These are phyloP conservation scores for Drosophila putrida DNA, from an alignment of 2,888 invertebrate genomes.

Conservation along the genomic window DNA sequence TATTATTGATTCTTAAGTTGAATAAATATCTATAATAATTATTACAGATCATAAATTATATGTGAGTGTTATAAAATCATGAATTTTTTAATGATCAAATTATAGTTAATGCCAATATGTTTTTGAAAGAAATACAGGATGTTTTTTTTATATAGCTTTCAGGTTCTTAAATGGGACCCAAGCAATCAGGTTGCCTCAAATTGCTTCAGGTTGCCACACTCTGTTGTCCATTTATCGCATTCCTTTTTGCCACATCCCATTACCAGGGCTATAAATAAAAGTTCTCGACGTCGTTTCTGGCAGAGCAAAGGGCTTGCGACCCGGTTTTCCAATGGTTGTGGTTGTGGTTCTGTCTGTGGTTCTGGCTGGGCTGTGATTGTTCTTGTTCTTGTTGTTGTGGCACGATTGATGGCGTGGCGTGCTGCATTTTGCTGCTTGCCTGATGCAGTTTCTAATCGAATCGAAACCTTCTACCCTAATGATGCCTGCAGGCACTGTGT, in stretches of 20 bases:
- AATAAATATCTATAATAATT: too few relatives aligned
- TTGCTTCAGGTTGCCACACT: slow-evolving; percentile 2
- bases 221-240: slow-evolving; percentile 22
- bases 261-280: slow-evolving; percentile 50
- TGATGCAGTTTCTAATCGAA: slow-evolving; percentile 85
- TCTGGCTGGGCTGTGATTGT: slow-evolving; percentile 10
- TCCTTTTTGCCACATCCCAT: slow-evolving; percentile 28
- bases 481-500: slow-evolving; percentile 65
- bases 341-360: slow-evolving; percentile 8
- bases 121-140: too few relatives aligned
- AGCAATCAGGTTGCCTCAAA: neutral
- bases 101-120: too few relatives aligned
- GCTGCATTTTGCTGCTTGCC: slow-evolving; percentile 79
- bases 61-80: too few relatives aligned
- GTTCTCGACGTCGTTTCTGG: slow-evolving; percentile 37
- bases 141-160: neutral
- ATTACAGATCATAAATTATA: too few relatives aligned
- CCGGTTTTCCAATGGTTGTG: slow-evolving; percentile 45
- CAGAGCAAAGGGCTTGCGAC: slow-evolving; percentile 56
- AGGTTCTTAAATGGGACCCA: neutral
- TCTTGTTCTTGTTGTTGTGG: slow-evolving; percentile 12
- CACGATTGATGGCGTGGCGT: slow-evolving; percentile 46
- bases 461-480: slow-evolving; percentile 85
- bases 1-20: too few relatives aligned
- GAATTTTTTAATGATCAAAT: too few relatives aligned